Evolutionary conservation across 2,113 vertebrate genomes (phyloP), one percentile per base, ranked within the genome.

Genomic region (Scomber scombrus): DNA sequence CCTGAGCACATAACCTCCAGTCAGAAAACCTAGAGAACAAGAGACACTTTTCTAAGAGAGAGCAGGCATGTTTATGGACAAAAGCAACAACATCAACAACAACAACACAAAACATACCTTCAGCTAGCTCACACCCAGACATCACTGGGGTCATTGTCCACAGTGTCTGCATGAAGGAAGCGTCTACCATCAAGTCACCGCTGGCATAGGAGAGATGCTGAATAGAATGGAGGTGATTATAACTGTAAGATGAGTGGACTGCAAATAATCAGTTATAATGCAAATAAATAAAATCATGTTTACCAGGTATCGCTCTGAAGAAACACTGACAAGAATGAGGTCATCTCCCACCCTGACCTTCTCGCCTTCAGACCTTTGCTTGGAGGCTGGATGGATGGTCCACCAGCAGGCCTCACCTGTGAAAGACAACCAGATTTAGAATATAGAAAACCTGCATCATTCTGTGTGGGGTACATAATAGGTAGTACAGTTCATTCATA

Each of bases 381-480:
- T 98, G 49, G 97, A 98, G 29, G 97, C 97, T 1, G 97, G 97
- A 72, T 98, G 97, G 74, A 96, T 97, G 3, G 96, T 98, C 97
- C 97, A 98, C 97, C 97, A 98, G 63, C 97, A 98, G 8, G 97
- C 97, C 89, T 98, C 97, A 6, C 97, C 97, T 98, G n/a, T 11
- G 50, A 43, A 0, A 7, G 9, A 85, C 21, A 80, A 6, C 47
- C 0, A 61, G 2, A 60, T 64, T 54, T 26, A 81, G 15, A 55
- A 68, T 3, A 55, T 10, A 62, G 1, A 70, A 70, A 9, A 29
- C 51, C 40, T 56, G 61, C 15, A 52, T n/a, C 34, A 40, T 0
- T 0, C 0, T 5, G 14, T 47, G 3, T 71, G 11, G n/a, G 5
- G 11, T 5, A 60, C 15, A 49, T 14, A 5, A 31, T 14, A 9